Evolutionary conservation across 1,140 invertebrate genomes (phyloP), one percentile per base, ranked within the genome.

Genomic region (Diabrotica undecimpunctata): DNA sequence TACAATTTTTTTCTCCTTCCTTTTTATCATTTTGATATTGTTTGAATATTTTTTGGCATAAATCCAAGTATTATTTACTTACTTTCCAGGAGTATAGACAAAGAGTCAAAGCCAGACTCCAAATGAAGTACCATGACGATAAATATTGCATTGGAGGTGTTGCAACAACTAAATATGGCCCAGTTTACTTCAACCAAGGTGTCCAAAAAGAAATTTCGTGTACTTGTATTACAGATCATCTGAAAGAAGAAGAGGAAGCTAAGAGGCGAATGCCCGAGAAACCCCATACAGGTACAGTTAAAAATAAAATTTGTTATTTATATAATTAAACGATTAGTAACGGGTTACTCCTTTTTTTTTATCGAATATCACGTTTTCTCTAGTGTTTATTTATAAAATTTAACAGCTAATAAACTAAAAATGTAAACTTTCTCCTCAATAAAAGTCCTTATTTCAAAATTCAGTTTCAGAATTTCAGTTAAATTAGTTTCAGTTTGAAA

Each of bases 221-320:
- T 53, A 53, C 54, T 62, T 72, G 71, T 64, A 62, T 56, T 11
- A 53, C 66, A 61, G 62, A 60, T 14, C 58, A 65, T 54, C 53
- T 67, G 53, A 66, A 70, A 68, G 67, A 70, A 64, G n/a, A 14
- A 25, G 66, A 63, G 39, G 55, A 50, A n/a, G 53, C 10, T 52
- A 64, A 66, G 61, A 54, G 61, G 38, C 67, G 61, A n/a, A 64
- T 71, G 60, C 63, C 70, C 11, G 62, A 67, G 59, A 71, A 72
- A 67, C 74, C 74, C 6, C 60, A 66, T n/a, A 65, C 66, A 54
- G 72, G 37, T 38, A 53, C 25, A 46, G 41, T 46, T 4, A 1
- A 25, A 25, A 25, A n/a, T n/a, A n/a, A 25, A 25, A 25, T 2
- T 25, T 25, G 25, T 25, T n/a, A n/a, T n/a, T n/a, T n/a, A n/a